Percentiles rank a stretch among this genome's conserved stretches.
Conservation (phyloP, 1,140 invertebrate genomes). For the Papilio aristodemus region DNA sequence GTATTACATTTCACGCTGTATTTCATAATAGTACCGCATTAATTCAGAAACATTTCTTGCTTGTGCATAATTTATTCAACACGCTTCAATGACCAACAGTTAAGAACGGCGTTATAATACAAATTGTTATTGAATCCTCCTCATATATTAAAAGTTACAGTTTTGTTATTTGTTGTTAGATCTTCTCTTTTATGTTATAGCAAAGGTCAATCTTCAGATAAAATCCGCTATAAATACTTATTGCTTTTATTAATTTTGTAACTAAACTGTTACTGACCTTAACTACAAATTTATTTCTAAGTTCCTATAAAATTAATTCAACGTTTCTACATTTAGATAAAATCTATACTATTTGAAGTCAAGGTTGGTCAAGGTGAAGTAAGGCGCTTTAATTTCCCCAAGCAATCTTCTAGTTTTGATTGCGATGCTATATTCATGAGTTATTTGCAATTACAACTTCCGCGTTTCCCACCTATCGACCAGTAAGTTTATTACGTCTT, state of each 20-base stretch:
- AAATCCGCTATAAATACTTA: too few species aligned
- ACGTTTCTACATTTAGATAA: not conserved
- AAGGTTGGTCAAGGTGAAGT: slow-evolving; percentile 4
- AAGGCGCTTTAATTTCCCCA: not conserved
- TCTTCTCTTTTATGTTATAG: too few species aligned
- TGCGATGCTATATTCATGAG: not conserved
- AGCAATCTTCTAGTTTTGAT: slow-evolving; percentile 4
- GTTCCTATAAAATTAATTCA: not conserved
- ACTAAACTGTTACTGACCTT: too few species aligned
- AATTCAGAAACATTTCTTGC: slow-evolving; percentile 4
- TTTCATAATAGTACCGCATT: not conserved
- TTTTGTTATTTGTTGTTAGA: too few species aligned
- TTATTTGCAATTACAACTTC: slow-evolving; percentile 1
- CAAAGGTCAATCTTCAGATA: slow-evolving; percentile 15
- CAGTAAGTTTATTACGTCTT: not conserved
- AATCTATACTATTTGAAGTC: not conserved
- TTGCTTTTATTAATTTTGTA: too few species aligned
- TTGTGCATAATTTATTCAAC: slow-evolving; percentile 13
- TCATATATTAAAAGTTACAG: not conserved
- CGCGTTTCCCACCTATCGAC: not conserved
- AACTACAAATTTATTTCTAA: not conserved
- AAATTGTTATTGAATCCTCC: not conserved
- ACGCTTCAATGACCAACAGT: not conserved
- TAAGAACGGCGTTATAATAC: slow-evolving; percentile 2
- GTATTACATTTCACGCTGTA: not conserved